phyloP scores from a whole-genome alignment of 2,113 vertebrate species.

The Pluvianellus socialis region DNA sequence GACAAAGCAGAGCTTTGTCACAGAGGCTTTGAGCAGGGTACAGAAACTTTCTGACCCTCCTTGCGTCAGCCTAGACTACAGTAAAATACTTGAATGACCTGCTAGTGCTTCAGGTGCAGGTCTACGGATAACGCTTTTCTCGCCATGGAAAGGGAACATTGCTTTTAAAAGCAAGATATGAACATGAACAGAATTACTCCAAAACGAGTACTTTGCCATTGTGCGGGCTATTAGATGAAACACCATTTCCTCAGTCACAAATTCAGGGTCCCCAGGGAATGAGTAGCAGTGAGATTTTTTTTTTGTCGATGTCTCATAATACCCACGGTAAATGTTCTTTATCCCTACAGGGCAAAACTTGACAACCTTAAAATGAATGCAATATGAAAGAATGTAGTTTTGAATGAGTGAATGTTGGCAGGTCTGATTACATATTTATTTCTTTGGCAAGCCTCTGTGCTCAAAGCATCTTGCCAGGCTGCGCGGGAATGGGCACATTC shows the following conservation, averaged over 20 bases:
- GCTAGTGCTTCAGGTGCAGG: background rate
- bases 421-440: constrained; percentile 22
- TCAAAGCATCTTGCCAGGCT: background rate
- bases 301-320: background rate
- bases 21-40: background rate
- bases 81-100: background rate
- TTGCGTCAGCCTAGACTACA: background rate
- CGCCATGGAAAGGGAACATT: background rate
- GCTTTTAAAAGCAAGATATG: background rate
- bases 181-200: background rate
- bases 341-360: background rate
- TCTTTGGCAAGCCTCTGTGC: background rate
- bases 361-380: constrained; percentile 8
- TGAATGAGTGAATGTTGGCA: constrained; percentile 8
- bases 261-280: background rate
- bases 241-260: background rate
- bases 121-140: background rate
- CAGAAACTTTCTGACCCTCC: background rate
- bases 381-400: background rate
- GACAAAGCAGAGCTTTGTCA: background rate
- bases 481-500: background rate
- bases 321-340: background rate
- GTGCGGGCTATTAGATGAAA: background rate
- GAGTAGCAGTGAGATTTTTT: background rate
- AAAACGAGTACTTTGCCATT: background rate